Base-by-base conservation (phyloP, 2,113 vertebrate genomes). In the Ia io region DNA sequence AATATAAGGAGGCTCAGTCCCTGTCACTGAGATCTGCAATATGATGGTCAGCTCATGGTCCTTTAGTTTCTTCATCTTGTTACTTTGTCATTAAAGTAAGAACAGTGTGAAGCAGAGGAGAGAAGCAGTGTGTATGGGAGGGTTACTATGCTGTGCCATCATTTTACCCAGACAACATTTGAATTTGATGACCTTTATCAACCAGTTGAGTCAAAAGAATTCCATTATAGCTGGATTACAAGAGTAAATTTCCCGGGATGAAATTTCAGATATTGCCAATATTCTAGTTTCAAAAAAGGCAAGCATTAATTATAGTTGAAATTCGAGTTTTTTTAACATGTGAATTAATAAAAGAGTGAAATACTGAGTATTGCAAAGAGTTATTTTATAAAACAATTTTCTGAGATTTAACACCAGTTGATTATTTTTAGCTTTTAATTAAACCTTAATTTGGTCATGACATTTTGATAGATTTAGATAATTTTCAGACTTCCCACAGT, bases 381-480 rank as follows among this genome's bases (percentile, higher is more conserved):
- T 70, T 69, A 65, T 65, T 86, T 65, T 94, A 53, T 87, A 77
- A 96, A 85, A 92, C 13, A 78, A 44, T 37, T 94, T 79, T 93
- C 79, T 89, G 71, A 30, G 25, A 88, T 90, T 94, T 65, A 84
- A 71, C 17, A 90, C 42, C 16, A 59, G 44, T 53, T 73, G 42
- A 59, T 49, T 42, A 88, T 79, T 91, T 53, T 65, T 20, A 88
- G 67, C 53, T 96, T 96, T 94, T 96, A 96, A 97, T 92, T 97
- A 92, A 84, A 84, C 22, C 67, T 95, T 67, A 95, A 96, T 96
- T 95, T 94, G 71, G 59, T 91, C 63, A 92, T 94, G 94, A 92
- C 91, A 96, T 94, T 96, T 96, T 96, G 85, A 96, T 88, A 90
- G 85, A 94, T 93, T 95, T 51, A 91, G 70, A 91, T 18, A 93